Evolutionary conservation across 1,140 invertebrate genomes (phyloP), one percentile per base, ranked within the genome.

Genomic region (Meloidogyne chitwoodi): DNA sequence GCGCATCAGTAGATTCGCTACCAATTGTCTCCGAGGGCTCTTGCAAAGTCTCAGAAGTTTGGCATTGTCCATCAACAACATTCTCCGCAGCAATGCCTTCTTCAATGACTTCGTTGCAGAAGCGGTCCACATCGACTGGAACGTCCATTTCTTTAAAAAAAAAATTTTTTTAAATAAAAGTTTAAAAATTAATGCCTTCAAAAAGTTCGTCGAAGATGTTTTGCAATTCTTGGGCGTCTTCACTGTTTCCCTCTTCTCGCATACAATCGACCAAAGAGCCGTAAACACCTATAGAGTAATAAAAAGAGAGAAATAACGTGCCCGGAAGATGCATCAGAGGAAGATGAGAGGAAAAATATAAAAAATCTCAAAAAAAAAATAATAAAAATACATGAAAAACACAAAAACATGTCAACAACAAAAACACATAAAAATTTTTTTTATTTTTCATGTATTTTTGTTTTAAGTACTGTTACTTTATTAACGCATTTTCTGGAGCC

Each of bases 91-190:
- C 70, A 73, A 73, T 63, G 61, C 70, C 70, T 31, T 75, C 74
- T 48, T 75, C 74, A 73, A 75, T 75, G 74, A 75, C 31, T 75
- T 75, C 74, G 69, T 75, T 75, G 74, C 74, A 75, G 74, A 75
- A 75, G 31, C 41, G 31, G 74, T 75, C 74, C 31, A 75, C 69
- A 73, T 75, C 64, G 64, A 75, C 70, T 73, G 70, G 70, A 73
- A 73, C 61, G 34, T 73, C 29, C 34, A 73, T 63, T 31, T 73
- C 70, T 62, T 22, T n/a, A 64, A 63, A 73, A n/a, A n/a, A n/a
- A n/a, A n/a, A n/a, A n/a, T n/a, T n/a, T n/a, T n/a, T n/a, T n/a
- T n/a, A n/a, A n/a, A n/a, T n/a, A n/a, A n/a, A n/a, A n/a, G n/a
- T n/a, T n/a, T n/a, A n/a, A n/a, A n/a, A 31, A 22, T 5, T 2